Base-by-base conservation (phyloP, 2,113 vertebrate genomes). In the Oceanites oceanicus region DNA sequence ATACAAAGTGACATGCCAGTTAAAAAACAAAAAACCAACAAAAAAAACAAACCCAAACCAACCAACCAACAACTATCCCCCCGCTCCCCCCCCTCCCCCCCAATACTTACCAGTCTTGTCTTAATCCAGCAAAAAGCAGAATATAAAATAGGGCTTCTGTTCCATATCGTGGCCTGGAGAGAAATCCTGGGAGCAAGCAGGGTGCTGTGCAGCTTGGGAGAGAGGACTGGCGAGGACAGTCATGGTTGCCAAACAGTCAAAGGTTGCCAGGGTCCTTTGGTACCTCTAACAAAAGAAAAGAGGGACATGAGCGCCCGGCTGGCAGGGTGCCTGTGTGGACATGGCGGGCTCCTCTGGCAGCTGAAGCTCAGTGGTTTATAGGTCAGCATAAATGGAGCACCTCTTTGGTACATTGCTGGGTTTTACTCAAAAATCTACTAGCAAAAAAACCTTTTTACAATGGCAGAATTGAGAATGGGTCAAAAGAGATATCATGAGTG, bases 81-180 rank as follows among this genome's bases (percentile, higher is more conserved):
- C 4, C 12, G 2, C 3, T 1, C 25, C 13, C 6, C 0, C 29
- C 7, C 38, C 12, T 6, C 1, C 29, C 5, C 27, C 11, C 10
- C 13, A n/a, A 34, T 38, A 38, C 19, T 59, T 47, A 22, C 1
- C 63, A 50, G 6, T 58, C 32, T 76, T 59, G 15, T 47, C 30
- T 61, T 66, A 88, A 66, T 66, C 6, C 12, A 61, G 18, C 25
- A 66, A 83, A 88, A 61, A 82, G 10, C 52, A n/a, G 45, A 67
- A n/a, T 44, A 22, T 77, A 20, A 76, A 72, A 44, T 45, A 14
- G 18, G 20, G 6, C 13, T 86, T 49, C 30, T 76, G 8, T 9
- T 81, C 38, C 9, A 6, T 38, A 25, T 34, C 1, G 0, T 66
- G 80, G 20, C 30, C 44, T 53, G 40, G 30, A 65, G 50, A 49